Conservation (phyloP, 2,888 invertebrate genomes). For the Furcula furcula region DNA sequence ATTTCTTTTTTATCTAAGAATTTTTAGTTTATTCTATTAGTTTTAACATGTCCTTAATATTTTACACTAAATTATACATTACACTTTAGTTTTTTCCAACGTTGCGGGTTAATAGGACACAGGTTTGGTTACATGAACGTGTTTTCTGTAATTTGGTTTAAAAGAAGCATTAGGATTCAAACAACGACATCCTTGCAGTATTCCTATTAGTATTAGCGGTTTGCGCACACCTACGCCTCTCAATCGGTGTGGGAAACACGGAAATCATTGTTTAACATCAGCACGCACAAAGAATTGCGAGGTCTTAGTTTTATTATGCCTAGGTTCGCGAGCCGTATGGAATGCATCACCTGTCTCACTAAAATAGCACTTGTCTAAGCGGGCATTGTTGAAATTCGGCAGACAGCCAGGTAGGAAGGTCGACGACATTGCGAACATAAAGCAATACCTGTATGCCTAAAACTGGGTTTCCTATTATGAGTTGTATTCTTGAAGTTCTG, state of each 20-base stretch:
- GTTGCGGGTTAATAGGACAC: too few species aligned
- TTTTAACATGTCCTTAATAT: too few species aligned
- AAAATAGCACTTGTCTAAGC: slow-evolving; percentile 35
- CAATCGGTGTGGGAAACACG: slow-evolving; percentile 41
- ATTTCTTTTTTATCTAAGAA: slow-evolving; percentile 1
- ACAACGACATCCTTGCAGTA: slow-evolving; percentile 1
- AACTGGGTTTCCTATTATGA: too few species aligned
- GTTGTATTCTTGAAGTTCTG: too few species aligned
- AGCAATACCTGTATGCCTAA: slow-evolving; percentile 14
- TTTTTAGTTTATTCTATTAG: too few species aligned
- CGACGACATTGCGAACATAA: slow-evolving; percentile 35
- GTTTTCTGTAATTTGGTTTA: too few species aligned
- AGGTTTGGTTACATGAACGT: too few species aligned
- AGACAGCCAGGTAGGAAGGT: slow-evolving; percentile 40
- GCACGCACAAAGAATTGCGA: slow-evolving; percentile 14
- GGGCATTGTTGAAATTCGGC: slow-evolving; percentile 37
- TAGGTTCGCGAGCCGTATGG: slow-evolving; percentile 11
- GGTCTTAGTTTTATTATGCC: slow-evolving; percentile 18
- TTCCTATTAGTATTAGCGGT: slow-evolving; percentile 14
- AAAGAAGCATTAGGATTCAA: slow-evolving; percentile 13
- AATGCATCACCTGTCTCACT: slow-evolving; percentile 24
- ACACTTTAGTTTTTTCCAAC: too few species aligned
- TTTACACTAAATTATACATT: too few species aligned
- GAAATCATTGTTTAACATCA: slow-evolving; percentile 37
- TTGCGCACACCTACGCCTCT: slow-evolving; percentile 35